These are phyloP conservation scores for Nymphalis polychloros DNA, from an alignment of 2,888 invertebrate genomes.

Conservation along the genomic window DNA sequence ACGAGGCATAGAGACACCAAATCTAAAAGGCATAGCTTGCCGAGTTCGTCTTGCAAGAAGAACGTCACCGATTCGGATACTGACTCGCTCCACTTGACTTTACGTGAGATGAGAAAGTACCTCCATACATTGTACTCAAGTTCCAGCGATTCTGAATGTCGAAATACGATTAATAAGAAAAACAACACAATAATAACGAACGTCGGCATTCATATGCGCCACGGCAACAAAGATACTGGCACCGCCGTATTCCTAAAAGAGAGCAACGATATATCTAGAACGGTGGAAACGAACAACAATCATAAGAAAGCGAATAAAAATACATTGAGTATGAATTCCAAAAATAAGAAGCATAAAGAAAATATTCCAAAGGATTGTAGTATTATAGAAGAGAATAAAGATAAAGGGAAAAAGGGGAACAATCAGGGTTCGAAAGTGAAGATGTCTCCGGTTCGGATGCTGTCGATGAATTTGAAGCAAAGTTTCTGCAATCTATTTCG, in stretches of 20 bases:
- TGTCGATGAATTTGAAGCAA: slow-evolving; percentile 90
- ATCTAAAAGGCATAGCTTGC: slow-evolving; percentile 86
- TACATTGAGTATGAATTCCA: slow-evolving; percentile 82
- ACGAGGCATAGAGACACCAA: slow-evolving; percentile 64
- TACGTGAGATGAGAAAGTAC: slow-evolving; percentile 92
- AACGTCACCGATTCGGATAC: slow-evolving; percentile 80
- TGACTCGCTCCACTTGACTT: slow-evolving; percentile 90
- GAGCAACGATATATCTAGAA: slow-evolving; percentile 57
- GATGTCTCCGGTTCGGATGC: slow-evolving; percentile 84
- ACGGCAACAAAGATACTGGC: slow-evolving; percentile 60
- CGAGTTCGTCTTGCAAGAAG: slow-evolving; percentile 83
- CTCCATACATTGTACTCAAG: slow-evolving; percentile 91
- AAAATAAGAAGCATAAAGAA: slow-evolving; percentile 83
- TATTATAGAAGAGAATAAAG: slow-evolving; percentile 71
- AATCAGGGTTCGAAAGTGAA: slow-evolving; percentile 73
- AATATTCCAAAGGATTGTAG: slow-evolving; percentile 53
- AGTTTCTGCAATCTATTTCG: slow-evolving; percentile 93
- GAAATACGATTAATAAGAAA: slow-evolving; percentile 74
- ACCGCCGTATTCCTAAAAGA: slow-evolving; percentile 63
- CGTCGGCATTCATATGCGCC: slow-evolving; percentile 65
- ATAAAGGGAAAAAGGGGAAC: slow-evolving; percentile 58
- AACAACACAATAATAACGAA: slow-evolving; percentile 72
- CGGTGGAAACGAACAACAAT: slow-evolving; percentile 72
- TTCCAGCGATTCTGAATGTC: slow-evolving; percentile 84
- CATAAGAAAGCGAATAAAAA: slow-evolving; percentile 77